These are phyloP conservation scores for Brachirus orientalis DNA, from an alignment of 2,113 vertebrate species.

Conservation along the genomic window DNA sequence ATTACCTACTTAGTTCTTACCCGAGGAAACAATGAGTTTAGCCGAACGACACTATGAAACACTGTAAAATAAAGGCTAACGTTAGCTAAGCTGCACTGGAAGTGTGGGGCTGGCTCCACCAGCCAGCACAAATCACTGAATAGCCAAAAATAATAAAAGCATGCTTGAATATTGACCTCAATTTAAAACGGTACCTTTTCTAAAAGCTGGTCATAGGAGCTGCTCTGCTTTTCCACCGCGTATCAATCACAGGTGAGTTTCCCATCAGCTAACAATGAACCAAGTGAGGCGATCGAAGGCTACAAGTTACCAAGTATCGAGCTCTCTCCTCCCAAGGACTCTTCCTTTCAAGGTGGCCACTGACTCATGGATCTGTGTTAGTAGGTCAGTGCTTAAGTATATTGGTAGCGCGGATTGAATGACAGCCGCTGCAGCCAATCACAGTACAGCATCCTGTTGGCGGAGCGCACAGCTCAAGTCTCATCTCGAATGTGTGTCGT, in stretches of 20 bases:
- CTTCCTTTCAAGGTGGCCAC: conserved; percentile 67
- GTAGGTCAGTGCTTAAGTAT: conserved; percentile 88
- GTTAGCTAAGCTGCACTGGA: neutral
- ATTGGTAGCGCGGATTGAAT: conserved; percentile 69
- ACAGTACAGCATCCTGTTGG: conserved; percentile 43
- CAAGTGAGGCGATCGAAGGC: neutral
- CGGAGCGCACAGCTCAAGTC: no score
- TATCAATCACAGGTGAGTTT: neutral
- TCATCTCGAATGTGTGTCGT: conserved; percentile 51
- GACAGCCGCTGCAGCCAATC: conserved; percentile 71
- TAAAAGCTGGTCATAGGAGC: neutral
- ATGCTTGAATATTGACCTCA: neutral
- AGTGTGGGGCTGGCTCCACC: neutral
- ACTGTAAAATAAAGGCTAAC: neutral
- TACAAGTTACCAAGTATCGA: conserved; percentile 16
- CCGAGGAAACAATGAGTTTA: no score
- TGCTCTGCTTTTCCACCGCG: conserved; percentile 5
- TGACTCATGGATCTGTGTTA: conserved; percentile 93
- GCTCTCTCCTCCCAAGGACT: conserved; percentile 46
- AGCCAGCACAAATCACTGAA: neutral
- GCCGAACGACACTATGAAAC: no score
- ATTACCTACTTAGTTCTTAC: no score
- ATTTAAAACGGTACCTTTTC: conserved; percentile 42
- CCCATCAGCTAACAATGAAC: conserved; percentile 8
- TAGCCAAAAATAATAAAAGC: neutral